Evolutionary conservation across 1,140 invertebrate species (phyloP), one percentile per base, ranked within the genome.

Genomic region (Rhopalosiphum padi): DNA sequence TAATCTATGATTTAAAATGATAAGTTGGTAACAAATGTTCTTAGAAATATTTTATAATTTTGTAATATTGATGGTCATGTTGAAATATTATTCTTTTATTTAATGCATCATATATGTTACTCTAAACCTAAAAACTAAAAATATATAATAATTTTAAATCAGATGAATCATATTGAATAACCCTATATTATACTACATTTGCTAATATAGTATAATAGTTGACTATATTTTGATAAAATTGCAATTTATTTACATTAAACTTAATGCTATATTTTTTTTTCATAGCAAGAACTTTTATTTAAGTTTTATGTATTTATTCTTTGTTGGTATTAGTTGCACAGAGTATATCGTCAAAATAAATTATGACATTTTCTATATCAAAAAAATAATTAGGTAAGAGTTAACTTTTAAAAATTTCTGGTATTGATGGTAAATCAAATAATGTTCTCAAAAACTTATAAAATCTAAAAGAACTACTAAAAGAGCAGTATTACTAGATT

Each of bases 321-420:
- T 93, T 85, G 30, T 51, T 18, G 15, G 55, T 94, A 94, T 93
- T 94, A 0, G 94, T 95, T 53, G 88, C 94, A 46, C 95, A 93
- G n/a, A 95, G 43, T 6, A 95, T 94, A 94, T 95, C 95, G 94
- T 96, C 95, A 60, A 95, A 94, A 83, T 95, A 94, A 6, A 95
- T 82, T 88, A 94, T 94, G 30, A 95, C 94, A 55, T 95, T 94
- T 89, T 94, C 51, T n/a, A 95, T 94, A 86, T 94, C 94, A 25
- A 93, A 93, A 94, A 95, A 95, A 30, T 95, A 94, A 92, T 95
- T 91, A n/a, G n/a, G n/a, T n/a, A 53, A 93, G 93, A 88, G 95
- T 95, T 77, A 85, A 92, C 92, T 94, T 85, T 53, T 95, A 95
- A 94, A 96, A 96, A 95, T 94, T 94, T 96, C 95, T 35, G 95